Base-by-base conservation (phyloP, 1,140 invertebrate genomes). In the Polyergus mexicanus region DNA sequence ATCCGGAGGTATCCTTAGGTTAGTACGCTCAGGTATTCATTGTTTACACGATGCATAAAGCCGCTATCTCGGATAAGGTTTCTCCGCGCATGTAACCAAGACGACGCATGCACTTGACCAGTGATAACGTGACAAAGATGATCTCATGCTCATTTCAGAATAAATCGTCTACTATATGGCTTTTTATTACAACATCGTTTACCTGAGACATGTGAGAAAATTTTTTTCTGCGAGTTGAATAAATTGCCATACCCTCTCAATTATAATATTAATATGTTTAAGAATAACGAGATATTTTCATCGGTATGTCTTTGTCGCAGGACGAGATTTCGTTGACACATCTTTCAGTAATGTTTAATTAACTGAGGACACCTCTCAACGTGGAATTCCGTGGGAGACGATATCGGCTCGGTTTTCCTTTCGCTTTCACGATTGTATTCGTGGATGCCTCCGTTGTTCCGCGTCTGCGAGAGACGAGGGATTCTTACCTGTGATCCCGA, bases 31-130 rank as follows among this genome's bases (percentile, higher is more conserved):
- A 77, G 71, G 80, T 86, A 47, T 22, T 47, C 84, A 62, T 60
- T 89, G 71, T 89, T 89, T 89, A 87, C 85, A 84, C 68, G 74
- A 22, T 32, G 35, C 47, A 68, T 28, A 60, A 41, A 54, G 60
- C 38, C 38, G 56, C 10, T 56, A 6, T 74, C 72, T 63, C 58
- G 60, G 22, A 65, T 75, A 77, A 77, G 35, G 22, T n/a, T 11
- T n/a, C 54, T 72, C 19, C 68, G 1, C 4, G n/a, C 54, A n/a
- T 25, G 38, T 71, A 47, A 72, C 16, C 44, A 19, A 68, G 28
- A 44, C 10, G 74, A 47, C 32, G 32, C 4, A 10, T 19, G 44
- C 32, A 68, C 44, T 68, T 68, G 44, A 38, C 8, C 25, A 19
- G 5, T 51, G 41, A 47, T 66, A 78, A 68, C 11, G 44, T n/a